phyloP scores from a whole-genome alignment of 2,797 vertebrate genomes.

The Urophycis tenuis region DNA sequence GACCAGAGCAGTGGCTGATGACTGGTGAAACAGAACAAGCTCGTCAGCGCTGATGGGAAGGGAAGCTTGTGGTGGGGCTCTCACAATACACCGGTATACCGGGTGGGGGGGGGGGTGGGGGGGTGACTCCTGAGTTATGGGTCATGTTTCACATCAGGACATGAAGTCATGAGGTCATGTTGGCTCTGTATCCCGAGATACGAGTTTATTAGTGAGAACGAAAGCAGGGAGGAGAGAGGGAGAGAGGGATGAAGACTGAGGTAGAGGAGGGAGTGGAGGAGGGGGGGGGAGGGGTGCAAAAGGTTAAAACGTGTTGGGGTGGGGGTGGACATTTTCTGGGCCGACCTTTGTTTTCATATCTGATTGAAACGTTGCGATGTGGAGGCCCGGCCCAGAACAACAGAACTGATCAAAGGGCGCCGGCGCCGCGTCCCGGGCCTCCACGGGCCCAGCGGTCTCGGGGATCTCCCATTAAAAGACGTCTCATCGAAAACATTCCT shows the following conservation, averaged over 20 bases:
- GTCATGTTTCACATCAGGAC: conserved; percentile 52
- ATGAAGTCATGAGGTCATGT: conserved; percentile 48
- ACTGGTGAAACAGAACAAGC: conserved; percentile 54
- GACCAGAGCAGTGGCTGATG: conserved; percentile 56
- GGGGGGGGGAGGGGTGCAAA: background rate
- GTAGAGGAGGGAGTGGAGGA: too few species aligned
- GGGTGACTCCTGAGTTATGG: conserved; percentile 31
- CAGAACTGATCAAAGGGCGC: background rate
- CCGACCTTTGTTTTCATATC: conserved; percentile 37
- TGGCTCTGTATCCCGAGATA: conserved; percentile 35
- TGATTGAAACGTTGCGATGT: conserved; percentile 50
- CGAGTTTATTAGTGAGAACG: conserved; percentile 24
- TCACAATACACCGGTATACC: conserved; percentile 60
- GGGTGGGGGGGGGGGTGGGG: conserved; percentile 17
- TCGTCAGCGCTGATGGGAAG: conserved; percentile 55
- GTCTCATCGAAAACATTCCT: conserved; percentile 17
- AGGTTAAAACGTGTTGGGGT: conserved; percentile 17
- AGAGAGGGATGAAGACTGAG: background rate
- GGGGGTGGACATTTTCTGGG: conserved; percentile 28
- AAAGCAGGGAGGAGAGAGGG: conserved; percentile 16
- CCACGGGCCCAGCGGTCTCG: conserved; percentile 16
- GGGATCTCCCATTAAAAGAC: conserved; percentile 30
- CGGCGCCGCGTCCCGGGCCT: too few species aligned
- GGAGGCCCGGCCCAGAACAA: background rate
- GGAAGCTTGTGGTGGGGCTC: conserved; percentile 40